Conservation (phyloP, 2,113 vertebrate genomes). For the Ctenodactylus gundi region DNA sequence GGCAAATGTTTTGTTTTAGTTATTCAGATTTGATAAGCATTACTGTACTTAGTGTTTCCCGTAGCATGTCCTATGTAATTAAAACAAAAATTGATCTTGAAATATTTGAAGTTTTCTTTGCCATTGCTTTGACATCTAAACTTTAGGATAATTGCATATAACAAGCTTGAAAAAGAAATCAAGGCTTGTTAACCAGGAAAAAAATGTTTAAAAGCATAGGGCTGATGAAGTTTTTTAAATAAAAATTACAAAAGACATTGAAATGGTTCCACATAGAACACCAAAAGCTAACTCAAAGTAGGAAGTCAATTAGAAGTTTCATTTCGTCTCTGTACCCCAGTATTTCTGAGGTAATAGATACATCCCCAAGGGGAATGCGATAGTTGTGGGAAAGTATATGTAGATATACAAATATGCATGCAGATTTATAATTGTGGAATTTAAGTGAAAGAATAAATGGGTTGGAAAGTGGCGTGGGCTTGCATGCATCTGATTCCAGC, state of each 20-base stretch:
- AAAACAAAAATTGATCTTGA: slow-evolving; percentile 62
- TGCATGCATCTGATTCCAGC: slow-evolving; percentile 41
- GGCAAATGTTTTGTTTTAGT: slow-evolving; percentile 61
- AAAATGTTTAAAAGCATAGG: background rate
- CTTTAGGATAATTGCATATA: background rate
- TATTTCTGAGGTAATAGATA: background rate
- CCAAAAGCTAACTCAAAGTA: slow-evolving; percentile 51
- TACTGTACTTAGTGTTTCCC: slow-evolving; percentile 58
- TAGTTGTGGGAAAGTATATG: background rate
- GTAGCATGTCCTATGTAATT: slow-evolving; percentile 35
- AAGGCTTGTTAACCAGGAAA: background rate
- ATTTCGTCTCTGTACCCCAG: background rate
- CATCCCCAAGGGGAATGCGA: background rate
- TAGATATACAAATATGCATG: background rate
- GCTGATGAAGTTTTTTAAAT: background rate
- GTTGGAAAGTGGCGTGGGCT: background rate
- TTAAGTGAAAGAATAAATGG: background rate
- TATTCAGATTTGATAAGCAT: slow-evolving; percentile 56
- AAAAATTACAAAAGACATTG: background rate
- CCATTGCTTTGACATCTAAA: slow-evolving; percentile 43
- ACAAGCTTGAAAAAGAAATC: slow-evolving; percentile 23
- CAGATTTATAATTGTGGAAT: background rate
- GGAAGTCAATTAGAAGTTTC: background rate
- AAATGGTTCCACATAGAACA: slow-evolving; percentile 32
- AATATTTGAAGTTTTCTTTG: slow-evolving; percentile 42